A percentile compares a stretch with the other conserved stretches of the same genome.
Evolutionary conservation across 2,888 invertebrate genomes (phyloP).

Genomic region (Micoletzkya japonica): DNA sequence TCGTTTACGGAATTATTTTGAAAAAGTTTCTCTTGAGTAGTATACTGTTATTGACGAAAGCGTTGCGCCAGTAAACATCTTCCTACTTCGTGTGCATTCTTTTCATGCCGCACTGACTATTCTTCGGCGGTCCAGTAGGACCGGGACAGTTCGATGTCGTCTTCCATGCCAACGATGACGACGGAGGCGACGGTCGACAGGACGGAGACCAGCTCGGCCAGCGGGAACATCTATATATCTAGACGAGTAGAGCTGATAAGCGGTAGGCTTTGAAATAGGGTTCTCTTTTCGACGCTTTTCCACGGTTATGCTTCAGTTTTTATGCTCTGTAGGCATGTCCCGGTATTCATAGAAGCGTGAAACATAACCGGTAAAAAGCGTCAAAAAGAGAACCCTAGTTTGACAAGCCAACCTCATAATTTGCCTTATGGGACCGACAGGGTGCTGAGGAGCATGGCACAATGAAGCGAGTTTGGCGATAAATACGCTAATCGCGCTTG

Average conservation of each 20-base stretch:
- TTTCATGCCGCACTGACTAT: not conserved
- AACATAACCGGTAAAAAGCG: too few species aligned
- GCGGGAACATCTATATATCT: constrained; percentile 10
- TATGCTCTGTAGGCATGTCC: too few species aligned
- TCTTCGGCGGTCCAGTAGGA: constrained; percentile 7
- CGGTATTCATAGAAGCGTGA: too few species aligned
- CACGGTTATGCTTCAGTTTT: too few species aligned
- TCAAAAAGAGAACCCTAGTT: too few species aligned
- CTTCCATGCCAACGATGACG: not conserved
- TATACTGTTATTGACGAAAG: not conserved
- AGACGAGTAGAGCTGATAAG: too few species aligned
- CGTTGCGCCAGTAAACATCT: not conserved
- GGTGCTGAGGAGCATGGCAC: not conserved
- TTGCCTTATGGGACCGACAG: not conserved
- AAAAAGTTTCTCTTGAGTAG: not conserved
- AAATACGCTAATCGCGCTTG: too few species aligned
- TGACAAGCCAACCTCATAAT: too few species aligned
- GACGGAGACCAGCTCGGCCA: constrained; percentile 13
- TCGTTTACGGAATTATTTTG: not conserved
- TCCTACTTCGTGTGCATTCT: not conserved
- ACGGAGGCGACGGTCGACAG: constrained; percentile 9
- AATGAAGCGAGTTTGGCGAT: too few species aligned
- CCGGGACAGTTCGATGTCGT: not conserved
- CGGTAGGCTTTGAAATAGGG: too few species aligned
- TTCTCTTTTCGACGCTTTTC: too few species aligned